These are phyloP conservation scores for Thomomys bottae DNA, from an alignment of 2,113 vertebrate species.

Conservation along the genomic window DNA sequence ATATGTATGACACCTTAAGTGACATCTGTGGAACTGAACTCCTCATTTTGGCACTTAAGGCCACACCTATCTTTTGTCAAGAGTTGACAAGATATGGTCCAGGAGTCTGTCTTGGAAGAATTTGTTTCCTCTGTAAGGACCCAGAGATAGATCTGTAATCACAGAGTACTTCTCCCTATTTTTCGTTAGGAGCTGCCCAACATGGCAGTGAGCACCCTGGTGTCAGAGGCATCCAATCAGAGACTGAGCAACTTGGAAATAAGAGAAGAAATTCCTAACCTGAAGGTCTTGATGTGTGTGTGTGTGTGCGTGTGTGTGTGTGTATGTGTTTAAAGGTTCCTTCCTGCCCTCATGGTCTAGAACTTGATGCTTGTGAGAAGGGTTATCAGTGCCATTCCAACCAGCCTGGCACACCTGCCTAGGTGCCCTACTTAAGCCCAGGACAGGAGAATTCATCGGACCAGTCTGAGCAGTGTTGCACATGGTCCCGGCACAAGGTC, in stretches of 20 bases:
- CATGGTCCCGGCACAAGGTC: conserved; percentile 80
- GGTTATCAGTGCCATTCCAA: not conserved
- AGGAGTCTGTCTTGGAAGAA: not conserved
- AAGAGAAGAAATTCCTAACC: not conserved
- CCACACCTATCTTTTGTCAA: not conserved
- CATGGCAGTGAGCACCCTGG: not conserved
- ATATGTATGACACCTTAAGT: not conserved
- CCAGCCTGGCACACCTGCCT: not conserved
- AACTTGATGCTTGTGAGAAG: not conserved
- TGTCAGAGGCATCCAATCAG: not conserved
- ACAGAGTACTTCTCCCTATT: not conserved
- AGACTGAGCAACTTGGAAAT: not conserved
- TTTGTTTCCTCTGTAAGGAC: not conserved
- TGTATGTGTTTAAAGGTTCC: not conserved
- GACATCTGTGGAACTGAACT: not conserved
- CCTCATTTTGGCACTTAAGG: not conserved
- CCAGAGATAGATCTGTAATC: not conserved
- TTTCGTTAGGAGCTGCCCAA: not conserved
- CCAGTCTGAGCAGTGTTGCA: conserved; percentile 87
- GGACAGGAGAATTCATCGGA: conserved; percentile 86
- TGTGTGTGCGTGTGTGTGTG: too few relatives aligned
- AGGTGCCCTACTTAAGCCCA: not conserved
- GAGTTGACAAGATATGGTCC: not conserved
- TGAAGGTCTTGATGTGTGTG: not conserved
- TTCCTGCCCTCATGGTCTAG: not conserved